Conservation (phyloP, 2,888 invertebrate species). For the Xanthorhoe spadicearia region DNA sequence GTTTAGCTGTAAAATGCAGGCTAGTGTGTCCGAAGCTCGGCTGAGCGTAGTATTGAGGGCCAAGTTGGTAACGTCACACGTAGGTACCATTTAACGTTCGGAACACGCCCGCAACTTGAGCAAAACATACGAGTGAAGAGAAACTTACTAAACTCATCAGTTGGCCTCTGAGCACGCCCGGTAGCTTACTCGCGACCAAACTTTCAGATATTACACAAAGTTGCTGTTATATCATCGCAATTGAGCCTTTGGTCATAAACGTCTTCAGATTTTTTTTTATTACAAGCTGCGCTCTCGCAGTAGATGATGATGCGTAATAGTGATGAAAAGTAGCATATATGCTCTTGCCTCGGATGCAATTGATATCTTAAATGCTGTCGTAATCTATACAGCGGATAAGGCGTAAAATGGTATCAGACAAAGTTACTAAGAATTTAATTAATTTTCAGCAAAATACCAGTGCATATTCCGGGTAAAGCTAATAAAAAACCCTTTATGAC, state of each 20-base stretch:
- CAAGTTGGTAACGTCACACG: slow-evolving; percentile 45
- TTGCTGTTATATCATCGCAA: slow-evolving; percentile 56
- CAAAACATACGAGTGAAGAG: slow-evolving; percentile 61
- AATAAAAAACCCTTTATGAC: slow-evolving; percentile 11
- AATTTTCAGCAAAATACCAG: neutral
- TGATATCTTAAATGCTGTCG: too few relatives aligned
- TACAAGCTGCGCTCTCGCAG: neutral
- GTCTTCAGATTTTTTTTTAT: slow-evolving; percentile 9
- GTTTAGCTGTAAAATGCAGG: slow-evolving; percentile 7
- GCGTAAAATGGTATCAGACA: too few relatives aligned
- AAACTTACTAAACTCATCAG: slow-evolving; percentile 81
- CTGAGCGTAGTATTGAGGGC: slow-evolving; percentile 35
- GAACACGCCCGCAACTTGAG: slow-evolving; percentile 60
- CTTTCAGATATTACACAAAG: slow-evolving; percentile 71
- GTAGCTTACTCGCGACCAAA: slow-evolving; percentile 65
- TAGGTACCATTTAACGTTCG: slow-evolving; percentile 56
- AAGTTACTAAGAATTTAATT: neutral
- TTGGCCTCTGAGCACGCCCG: slow-evolving; percentile 66
- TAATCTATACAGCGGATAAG: too few relatives aligned
- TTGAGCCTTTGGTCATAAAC: slow-evolving; percentile 41
- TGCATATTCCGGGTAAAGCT: neutral
- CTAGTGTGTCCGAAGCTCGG: slow-evolving; percentile 21
- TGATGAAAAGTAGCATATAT: too few relatives aligned
- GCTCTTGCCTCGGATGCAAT: too few relatives aligned
- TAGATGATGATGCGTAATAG: too few relatives aligned